Base-by-base conservation (phyloP, 1,140 invertebrate genomes). In the Heterodera schachtii region DNA sequence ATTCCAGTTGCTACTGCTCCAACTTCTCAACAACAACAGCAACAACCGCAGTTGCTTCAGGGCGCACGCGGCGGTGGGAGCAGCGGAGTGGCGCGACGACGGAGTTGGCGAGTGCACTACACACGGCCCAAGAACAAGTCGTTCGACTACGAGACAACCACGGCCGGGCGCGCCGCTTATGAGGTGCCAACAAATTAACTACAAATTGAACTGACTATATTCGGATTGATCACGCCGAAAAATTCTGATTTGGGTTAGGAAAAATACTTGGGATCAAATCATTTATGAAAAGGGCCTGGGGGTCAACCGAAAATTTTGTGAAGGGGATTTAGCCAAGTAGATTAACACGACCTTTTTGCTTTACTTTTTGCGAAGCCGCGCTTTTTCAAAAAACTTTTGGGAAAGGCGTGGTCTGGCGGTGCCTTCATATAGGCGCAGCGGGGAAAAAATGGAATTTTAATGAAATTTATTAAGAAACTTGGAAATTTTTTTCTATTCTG, bases 121-220 rank as follows among this genome's bases (percentile, higher is more conserved):
- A 82, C 78, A n/a, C 64, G 85, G 5, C 85, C 85, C 0, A 78
- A 78, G 46, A 86, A 87, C 47, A 86, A 86, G 64, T 87, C 86
- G 66, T 73, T 86, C 41, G 85, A 86, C 46, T 75, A 77, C 46
- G 85, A 85, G 91, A 97, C 97, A 21, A 66, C 13, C 11, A 97
- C 97, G 46, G 73, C 0, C 6, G 11, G 49, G 6, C 6, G 41
- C 7, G 21, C 11, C 47, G 69, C 57, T n/a, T 76, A 47, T 76
- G 84, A 85, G 21, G 84, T 86, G 19, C 41, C 31, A 52, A 52
- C 73, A 16, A 44, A 44, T 67, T 78, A 21, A 73, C n/a, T n/a
- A 9, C 16, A 73, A 73, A 49, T 16, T 9, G n/a, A 1, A 16
- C 1, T 46, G 16, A 49, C n/a, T 11, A 16, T 75, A 8, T 49